A percentile compares a stretch with the other conserved stretches of the same genome.
Conservation (phyloP, 2,888 invertebrate genomes). For the Pogonocherus hispidulus region DNA sequence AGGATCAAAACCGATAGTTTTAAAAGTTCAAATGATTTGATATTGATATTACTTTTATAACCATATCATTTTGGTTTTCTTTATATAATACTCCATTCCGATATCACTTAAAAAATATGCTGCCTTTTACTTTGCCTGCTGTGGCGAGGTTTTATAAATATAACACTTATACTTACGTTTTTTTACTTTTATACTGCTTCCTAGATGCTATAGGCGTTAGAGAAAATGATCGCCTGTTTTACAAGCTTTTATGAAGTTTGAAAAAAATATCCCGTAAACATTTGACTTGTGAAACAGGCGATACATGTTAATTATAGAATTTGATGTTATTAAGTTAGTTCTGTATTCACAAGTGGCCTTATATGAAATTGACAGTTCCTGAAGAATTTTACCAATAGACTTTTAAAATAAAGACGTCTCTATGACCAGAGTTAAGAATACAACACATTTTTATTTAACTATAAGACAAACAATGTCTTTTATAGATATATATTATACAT, state of each 20-base stretch:
- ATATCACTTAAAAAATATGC: too few relatives aligned
- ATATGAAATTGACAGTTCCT: slow-evolving; percentile 30
- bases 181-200: slow-evolving; percentile 10
- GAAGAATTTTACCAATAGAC: slow-evolving; percentile 17
- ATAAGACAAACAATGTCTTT: too few relatives aligned
- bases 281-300: too few relatives aligned
- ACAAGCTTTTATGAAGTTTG: too few relatives aligned
- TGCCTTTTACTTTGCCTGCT: slow-evolving; percentile 18
- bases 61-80: too few relatives aligned
- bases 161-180: background rate
- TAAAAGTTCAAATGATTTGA: too few relatives aligned
- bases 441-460: slow-evolving; percentile 7
- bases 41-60: too few relatives aligned
- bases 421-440: background rate
- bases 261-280: too few relatives aligned
- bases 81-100: too few relatives aligned
- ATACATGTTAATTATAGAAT: too few relatives aligned
- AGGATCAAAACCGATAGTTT: too few relatives aligned
- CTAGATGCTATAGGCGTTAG: slow-evolving; percentile 8
- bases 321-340: slow-evolving; percentile 37
- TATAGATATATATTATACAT: slow-evolving; percentile 11
- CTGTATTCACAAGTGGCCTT: slow-evolving; percentile 21
- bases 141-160: background rate
- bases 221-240: background rate
- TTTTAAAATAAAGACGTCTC: slow-evolving; percentile 2